Evolutionary conservation across 2,888 invertebrate genomes (phyloP).

Genomic region (Minunthozetes semirufus): DNA sequence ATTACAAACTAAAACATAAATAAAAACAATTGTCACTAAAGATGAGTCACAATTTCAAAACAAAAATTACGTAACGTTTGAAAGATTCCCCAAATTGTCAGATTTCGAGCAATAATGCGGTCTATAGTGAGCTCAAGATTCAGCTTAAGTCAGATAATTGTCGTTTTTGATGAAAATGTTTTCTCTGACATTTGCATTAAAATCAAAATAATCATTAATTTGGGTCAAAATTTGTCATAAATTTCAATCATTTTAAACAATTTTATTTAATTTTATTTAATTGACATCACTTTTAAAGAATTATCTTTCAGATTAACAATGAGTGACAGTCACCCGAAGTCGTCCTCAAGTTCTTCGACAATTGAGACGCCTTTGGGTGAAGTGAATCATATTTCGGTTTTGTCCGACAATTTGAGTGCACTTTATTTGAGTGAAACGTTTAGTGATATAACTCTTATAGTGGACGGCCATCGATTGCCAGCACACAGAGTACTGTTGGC

Average conservation of each 20-base stretch:
- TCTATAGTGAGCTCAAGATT: no score
- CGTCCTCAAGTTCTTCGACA: not conserved
- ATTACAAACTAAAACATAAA: not conserved
- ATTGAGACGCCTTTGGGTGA: slow-evolving; percentile 53
- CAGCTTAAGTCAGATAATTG: not conserved
- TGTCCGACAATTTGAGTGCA: slow-evolving; percentile 76
- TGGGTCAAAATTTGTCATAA: not conserved
- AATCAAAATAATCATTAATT: not conserved
- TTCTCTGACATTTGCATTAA: not conserved
- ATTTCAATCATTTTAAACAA: no score
- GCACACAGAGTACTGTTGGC: slow-evolving; percentile 82
- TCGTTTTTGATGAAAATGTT: not conserved
- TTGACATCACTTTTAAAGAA: no score
- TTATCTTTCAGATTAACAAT: not conserved
- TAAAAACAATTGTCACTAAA: not conserved
- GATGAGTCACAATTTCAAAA: not conserved
- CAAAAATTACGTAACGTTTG: not conserved
- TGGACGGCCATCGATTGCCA: slow-evolving; percentile 64
- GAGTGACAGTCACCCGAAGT: slow-evolving; percentile 34
- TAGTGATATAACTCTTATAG: slow-evolving; percentile 78
- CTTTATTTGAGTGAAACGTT: slow-evolving; percentile 80
- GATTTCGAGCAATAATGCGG: no score
- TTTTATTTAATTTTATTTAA: no score
- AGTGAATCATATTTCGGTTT: slow-evolving; percentile 63
- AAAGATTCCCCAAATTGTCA: not conserved